Evolutionary conservation across 2,797 vertebrate genomes (phyloP), one percentile per base, ranked within the genome.

Genomic region (Leptodactylus fallax): DNA sequence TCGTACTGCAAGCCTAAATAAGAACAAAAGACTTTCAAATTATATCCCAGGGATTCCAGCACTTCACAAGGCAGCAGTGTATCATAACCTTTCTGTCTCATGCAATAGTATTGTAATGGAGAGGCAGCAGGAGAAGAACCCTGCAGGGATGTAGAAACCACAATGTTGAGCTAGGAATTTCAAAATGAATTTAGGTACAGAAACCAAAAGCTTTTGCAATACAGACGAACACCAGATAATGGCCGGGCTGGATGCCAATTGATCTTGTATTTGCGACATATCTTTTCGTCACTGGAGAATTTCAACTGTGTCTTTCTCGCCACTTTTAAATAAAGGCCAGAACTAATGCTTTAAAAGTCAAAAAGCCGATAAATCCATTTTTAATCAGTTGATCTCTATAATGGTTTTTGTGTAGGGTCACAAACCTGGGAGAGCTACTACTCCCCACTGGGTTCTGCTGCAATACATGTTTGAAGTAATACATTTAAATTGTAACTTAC

Each of bases 21-120:
- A 56, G 58, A 74, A 83, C 45, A 83, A 67, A 67, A 87, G 58
- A 49, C 53, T 82, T 87, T 77, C 53, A 77, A 87, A 87, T 87
- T 9, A 83, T 69, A 67, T 87, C 72, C 72, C 14, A 82, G 86
- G 58, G 86, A 83, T 78, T 56, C 80, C 17, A 25, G 51, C 45
- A 76, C 45, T 83, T 55, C 49, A 58, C 47, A 49, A 65, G 71
- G 36, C 81, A 67, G 81, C 67, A 12, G 71, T 21, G 27, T 78
- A 83, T 58, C 27, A 47, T 87, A 82, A 65, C 60, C 60, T 83
- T 78, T 83, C 25, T 69, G 23, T 67, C 55, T 74, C n/a, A 81
- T 72, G 53, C 27, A 45, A 45, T 77, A 25, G 63, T 78, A 69
- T 47, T 47, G 45, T 87, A 67, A 83, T 79, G 61, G 80, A 77